Conservation (phyloP, 92 coral and sea anemone species). For the Ricordea florida region DNA sequence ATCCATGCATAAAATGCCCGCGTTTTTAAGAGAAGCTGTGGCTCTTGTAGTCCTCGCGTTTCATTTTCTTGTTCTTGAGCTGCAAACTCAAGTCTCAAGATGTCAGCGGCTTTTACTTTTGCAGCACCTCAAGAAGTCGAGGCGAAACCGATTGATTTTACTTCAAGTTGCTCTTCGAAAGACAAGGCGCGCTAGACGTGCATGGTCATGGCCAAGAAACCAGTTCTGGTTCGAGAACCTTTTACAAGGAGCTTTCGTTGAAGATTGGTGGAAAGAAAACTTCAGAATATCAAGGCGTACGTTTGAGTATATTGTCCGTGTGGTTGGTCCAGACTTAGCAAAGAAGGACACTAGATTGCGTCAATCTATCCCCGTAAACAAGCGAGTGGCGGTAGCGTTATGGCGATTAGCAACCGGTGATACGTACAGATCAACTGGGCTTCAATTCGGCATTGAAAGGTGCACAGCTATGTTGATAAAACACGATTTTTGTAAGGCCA, state of each 20-base stretch:
- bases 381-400: slow-evolving; percentile 42
- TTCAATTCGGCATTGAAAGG: slow-evolving; percentile 36
- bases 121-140: slow-evolving; percentile 23
- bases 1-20: slow-evolving; percentile 1
- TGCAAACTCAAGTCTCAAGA: slow-evolving; percentile 12
- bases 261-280: slow-evolving; percentile 31
- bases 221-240: slow-evolving; percentile 24
- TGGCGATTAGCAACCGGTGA: slow-evolving; percentile 55
- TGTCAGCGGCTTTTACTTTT: slow-evolving; percentile 17
- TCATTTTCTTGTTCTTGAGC: slow-evolving; percentile 28
- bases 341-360: slow-evolving; percentile 36
- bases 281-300: slow-evolving; percentile 26
- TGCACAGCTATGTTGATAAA: slow-evolving; percentile 27
- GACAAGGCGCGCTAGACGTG: slow-evolving; percentile 21
- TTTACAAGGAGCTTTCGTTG: slow-evolving; percentile 22
- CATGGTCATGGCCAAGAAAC: slow-evolving; percentile 32
- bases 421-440: slow-evolving; percentile 33
- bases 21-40: slow-evolving; percentile 12
- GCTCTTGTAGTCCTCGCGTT: slow-evolving; percentile 12
- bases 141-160: slow-evolving; percentile 17
- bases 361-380: slow-evolving; percentile 39
- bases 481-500: slow-evolving; percentile 49
- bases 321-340: slow-evolving; percentile 21
- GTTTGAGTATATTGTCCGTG: slow-evolving; percentile 19
- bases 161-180: slow-evolving; percentile 8